Percentiles rank a stretch among this genome's conserved stretches.
Conservation (phyloP, 2,888 invertebrate species). For the Conchocele bisecta region DNA sequence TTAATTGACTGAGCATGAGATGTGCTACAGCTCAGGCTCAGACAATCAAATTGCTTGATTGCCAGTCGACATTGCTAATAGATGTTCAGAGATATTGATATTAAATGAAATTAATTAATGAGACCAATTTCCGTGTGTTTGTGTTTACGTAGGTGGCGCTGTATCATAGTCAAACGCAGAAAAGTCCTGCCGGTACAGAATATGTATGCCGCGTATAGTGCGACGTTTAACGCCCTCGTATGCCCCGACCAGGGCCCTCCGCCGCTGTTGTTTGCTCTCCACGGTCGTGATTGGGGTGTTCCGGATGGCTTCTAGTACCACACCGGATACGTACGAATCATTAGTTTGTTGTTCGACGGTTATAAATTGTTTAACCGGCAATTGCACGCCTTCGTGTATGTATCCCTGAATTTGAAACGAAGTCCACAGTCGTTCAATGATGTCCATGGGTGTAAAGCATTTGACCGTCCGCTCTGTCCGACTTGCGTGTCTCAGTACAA, state of each 20-base stretch:
- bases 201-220: neutral
- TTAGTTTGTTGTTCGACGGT: neutral
- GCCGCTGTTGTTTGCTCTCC: slow-evolving; percentile 12
- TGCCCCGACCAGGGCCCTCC: slow-evolving; percentile 2
- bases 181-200: slow-evolving; percentile 19
- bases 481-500: neutral
- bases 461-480: no score
- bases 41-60: no score
- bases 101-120: no score
- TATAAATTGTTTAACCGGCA: neutral
- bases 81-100: no score
- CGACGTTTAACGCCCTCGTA: neutral
- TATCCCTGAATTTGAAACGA: slow-evolving; percentile 28
- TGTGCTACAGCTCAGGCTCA: no score
- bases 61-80: no score
- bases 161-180: slow-evolving; percentile 5
- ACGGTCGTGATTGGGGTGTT: slow-evolving; percentile 2
- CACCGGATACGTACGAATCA: neutral
- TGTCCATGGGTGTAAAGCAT: neutral
- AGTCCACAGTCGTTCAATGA: slow-evolving; percentile 1
- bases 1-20: no score
- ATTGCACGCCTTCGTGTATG: neutral
- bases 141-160: slow-evolving; percentile 4
- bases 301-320: slow-evolving; percentile 4
- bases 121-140: no score